These are phyloP conservation scores for Tapirus terrestris DNA, from an alignment of 2,113 vertebrate genomes.

Conservation along the genomic window DNA sequence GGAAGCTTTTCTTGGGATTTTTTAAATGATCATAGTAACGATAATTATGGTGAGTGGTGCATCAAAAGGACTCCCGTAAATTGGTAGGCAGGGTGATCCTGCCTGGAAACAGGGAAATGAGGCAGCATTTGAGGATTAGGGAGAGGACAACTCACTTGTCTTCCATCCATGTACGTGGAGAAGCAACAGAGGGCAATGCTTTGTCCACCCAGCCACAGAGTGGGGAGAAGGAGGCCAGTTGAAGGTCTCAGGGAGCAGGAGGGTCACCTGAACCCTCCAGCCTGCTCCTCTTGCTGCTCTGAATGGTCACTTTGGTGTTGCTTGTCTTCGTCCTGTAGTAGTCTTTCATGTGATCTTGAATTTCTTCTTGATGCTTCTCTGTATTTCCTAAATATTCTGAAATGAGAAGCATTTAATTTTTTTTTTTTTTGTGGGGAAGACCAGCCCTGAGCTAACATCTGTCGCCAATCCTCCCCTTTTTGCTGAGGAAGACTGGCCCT, in stretches of 20 bases:
- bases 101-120: background rate
- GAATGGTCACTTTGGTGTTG: background rate
- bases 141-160: background rate
- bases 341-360: background rate
- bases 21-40: background rate
- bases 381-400: background rate
- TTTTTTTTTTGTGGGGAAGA: no score
- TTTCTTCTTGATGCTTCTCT: background rate
- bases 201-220: no score
- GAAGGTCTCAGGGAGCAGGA: background rate
- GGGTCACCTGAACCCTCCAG: background rate
- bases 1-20: background rate
- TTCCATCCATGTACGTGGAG: no score
- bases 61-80: background rate
- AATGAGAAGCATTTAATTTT: background rate
- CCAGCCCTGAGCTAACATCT: no score
- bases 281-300: background rate
- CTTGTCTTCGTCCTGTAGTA: background rate
- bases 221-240: background rate
- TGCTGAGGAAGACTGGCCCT: no score
- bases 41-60: no score
- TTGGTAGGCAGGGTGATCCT: accelerated
- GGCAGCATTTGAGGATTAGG: accelerated
- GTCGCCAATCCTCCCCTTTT: no score
- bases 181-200: background rate